These are phyloP conservation scores for Drosophila rhopaloa DNA, from an alignment of 1,140 invertebrate genomes.

Conservation along the genomic window DNA sequence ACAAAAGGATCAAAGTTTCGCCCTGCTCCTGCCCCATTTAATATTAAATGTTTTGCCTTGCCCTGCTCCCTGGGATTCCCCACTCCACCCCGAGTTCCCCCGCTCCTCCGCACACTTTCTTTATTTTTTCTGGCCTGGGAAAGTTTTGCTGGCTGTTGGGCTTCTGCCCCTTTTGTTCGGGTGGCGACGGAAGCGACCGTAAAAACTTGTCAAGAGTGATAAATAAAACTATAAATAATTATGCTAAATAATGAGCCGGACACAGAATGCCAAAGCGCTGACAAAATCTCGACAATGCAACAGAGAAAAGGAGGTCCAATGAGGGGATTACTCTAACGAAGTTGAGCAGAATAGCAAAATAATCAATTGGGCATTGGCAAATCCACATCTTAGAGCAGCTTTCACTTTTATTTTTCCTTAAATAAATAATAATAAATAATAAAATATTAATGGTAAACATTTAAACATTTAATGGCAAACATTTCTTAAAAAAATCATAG, in stretches of 20 bases:
- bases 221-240: conserved; percentile 71
- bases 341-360: too few relatives aligned
- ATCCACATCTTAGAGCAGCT: too few relatives aligned
- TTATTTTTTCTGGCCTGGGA: neutral
- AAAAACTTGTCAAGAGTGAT: conserved; percentile 44
- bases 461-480: too few relatives aligned
- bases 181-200: conserved; percentile 18
- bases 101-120: neutral
- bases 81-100: neutral
- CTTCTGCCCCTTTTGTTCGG: neutral
- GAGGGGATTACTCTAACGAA: too few relatives aligned
- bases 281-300: conserved; percentile 5
- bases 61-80: neutral
- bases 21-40: conserved; percentile 39
- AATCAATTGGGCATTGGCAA: neutral
- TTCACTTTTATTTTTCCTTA: too few relatives aligned
- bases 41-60: conserved; percentile 59
- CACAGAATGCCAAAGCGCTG: neutral
- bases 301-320: neutral
- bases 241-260: conserved; percentile 60
- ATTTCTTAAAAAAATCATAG: too few relatives aligned
- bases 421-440: too few relatives aligned
- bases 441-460: too few relatives aligned
- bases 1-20: conserved; percentile 58
- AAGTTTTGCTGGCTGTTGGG: conserved; percentile 9